Base-by-base conservation (phyloP, 1,140 invertebrate genomes). In the Tetramorium alpestre region DNA sequence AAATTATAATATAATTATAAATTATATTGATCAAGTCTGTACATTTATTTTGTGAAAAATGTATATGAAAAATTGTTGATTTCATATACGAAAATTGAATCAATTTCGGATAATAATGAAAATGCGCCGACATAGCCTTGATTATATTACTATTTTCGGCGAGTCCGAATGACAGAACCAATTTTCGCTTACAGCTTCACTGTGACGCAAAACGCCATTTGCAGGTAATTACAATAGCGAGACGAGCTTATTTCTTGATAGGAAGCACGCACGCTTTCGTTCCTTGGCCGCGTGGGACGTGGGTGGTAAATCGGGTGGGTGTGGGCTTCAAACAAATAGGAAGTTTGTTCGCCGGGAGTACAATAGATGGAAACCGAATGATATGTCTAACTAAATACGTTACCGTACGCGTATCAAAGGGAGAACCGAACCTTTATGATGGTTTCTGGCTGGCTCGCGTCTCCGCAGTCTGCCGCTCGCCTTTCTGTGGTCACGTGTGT, bases 301-400 rank as follows among this genome's bases (percentile, higher is more conserved):
- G 77, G 60, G 44, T 54, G 88, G 88, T 87, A 54, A 82, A 67
- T 73, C 69, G 41, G 28, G 5, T 22, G 60, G 87, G n/a, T 28
- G 51, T 62, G 65, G 69, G 60, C 90, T 93, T 93, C 91, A 93
- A 95, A 94, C 93, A 95, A 95, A 95, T 95, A 93, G 93, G 89
- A 95, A 95, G 93, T 94, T 95, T 94, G 93, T 92, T 94, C 91
- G 76, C 87, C 85, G 90, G 44, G 89, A 85, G 87, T 84, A 94
- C 93, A 95, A 95, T 95, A 94, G 94, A 86, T 93, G 86, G 93
- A 94, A 94, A 95, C 93, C 94, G 92, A 95, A 95, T 94, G 94
- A 95, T 95, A 94, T 93, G 93, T 95, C 93, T 93, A 94, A 95
- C 94, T 94, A 94, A 95, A 95, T 94, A 93, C 92, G 94, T 94